Conservation (phyloP, 2,113 vertebrate species). For the Geococcyx californianus region DNA sequence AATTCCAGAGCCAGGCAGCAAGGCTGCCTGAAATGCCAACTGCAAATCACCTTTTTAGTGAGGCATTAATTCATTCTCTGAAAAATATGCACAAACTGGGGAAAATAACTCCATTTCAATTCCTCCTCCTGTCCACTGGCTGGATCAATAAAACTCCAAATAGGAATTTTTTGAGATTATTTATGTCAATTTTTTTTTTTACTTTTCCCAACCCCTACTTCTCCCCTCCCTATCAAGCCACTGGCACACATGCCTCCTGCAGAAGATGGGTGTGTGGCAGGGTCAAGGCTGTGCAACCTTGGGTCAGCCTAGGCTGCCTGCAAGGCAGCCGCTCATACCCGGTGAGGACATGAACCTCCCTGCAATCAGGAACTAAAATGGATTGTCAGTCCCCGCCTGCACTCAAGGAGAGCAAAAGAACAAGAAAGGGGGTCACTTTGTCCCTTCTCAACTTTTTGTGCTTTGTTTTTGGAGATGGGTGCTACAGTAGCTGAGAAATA, state of each 20-base stretch:
- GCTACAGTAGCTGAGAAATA: neutral
- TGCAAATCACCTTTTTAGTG: slow-evolving; percentile 27
- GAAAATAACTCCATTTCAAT: slow-evolving; percentile 5
- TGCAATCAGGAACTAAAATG: neutral
- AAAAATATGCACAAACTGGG: neutral
- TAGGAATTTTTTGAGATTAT: neutral
- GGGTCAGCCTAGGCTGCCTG: neutral
- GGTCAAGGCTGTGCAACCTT: neutral
- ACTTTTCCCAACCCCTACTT: neutral
- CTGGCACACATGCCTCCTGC: neutral
- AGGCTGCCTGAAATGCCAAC: slow-evolving; percentile 44
- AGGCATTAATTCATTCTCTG: slow-evolving; percentile 54
- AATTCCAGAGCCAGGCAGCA: slow-evolving; percentile 48
- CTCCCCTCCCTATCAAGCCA: neutral
- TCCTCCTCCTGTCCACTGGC: neutral
- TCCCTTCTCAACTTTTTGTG: neutral
- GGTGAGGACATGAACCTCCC: neutral
- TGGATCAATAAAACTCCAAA: neutral
- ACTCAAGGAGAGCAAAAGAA: accelerated
- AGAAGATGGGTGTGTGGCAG: accelerated
- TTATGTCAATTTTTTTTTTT: neutral
- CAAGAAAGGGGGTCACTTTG: neutral
- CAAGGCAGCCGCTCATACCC: accelerated
- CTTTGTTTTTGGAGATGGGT: neutral
- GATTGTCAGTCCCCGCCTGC: neutral